A percentile compares a stretch with the other conserved stretches of the same genome.
phyloP scores from a whole-genome alignment of 2,797 vertebrate species.

The Neosilurus mollespiculum region DNA sequence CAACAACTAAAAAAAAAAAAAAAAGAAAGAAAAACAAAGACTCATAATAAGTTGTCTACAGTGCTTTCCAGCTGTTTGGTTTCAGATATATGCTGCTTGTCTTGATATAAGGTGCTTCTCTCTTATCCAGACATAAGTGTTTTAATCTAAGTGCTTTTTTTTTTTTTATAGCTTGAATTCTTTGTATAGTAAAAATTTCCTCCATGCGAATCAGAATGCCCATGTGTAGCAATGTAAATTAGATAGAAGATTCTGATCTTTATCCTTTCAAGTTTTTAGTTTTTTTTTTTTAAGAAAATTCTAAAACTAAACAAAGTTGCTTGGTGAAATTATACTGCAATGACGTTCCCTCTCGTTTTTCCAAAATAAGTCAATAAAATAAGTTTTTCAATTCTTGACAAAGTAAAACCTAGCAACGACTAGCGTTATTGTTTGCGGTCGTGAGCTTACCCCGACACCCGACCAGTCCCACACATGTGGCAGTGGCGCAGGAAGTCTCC shows the following conservation, averaged over 20 bases:
- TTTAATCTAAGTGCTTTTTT: conserved; percentile 56
- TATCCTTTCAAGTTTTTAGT: not conserved
- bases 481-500: conserved; percentile 47
- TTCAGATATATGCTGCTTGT: conserved; percentile 64
- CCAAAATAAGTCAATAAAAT: not conserved
- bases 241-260: not conserved
- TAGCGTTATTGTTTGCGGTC: conserved; percentile 53
- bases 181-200: conserved; percentile 60
- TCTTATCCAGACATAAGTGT: conserved; percentile 56
- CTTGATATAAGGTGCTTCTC: conserved; percentile 78
- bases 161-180: conserved; percentile 65
- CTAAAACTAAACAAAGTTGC: conserved; percentile 2
- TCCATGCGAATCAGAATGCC: conserved; percentile 61
- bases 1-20: conserved; percentile 51
- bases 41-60: conserved; percentile 42
- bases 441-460: conserved; percentile 50
- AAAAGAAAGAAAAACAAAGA: conserved; percentile 56
- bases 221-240: conserved; percentile 13
- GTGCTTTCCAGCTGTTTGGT: conserved; percentile 75
- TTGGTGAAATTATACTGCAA: conserved; percentile 21
- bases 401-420: conserved; percentile 34
- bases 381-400: conserved; percentile 10
- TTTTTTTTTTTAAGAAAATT: not conserved
- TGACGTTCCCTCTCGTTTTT: not conserved
- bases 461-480: conserved; percentile 42